phyloP scores from a whole-genome alignment of 2,888 invertebrate genomes.

The Orchesellides sinensis region DNA sequence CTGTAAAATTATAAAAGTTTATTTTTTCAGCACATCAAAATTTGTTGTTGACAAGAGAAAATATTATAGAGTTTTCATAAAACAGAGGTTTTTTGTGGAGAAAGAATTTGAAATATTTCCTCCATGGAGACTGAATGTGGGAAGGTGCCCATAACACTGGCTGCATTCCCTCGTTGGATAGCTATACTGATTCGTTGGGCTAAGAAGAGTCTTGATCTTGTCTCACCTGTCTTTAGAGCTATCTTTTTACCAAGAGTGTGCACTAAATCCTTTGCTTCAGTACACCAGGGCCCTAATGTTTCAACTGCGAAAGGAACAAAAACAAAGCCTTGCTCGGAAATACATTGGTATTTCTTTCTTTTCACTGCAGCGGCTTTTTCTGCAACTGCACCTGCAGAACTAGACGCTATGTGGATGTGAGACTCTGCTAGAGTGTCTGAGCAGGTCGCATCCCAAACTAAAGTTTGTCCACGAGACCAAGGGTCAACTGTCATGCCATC shows the following conservation, averaged over 20 bases:
- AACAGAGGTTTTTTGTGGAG: too few relatives aligned
- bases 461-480: constrained; percentile 8
- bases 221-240: neutral
- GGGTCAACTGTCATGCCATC: constrained; percentile 38
- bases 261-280: neutral
- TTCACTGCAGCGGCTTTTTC: neutral
- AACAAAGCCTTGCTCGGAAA: neutral
- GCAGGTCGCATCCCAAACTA: constrained; percentile 47
- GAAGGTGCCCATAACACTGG: neutral
- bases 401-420: neutral
- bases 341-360: neutral
- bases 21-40: too few relatives aligned
- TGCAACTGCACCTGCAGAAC: neutral
- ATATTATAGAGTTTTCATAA: too few relatives aligned
- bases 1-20: too few relatives aligned
- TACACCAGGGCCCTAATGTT: constrained; percentile 14
- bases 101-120: too few relatives aligned
- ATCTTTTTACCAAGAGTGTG: neutral
- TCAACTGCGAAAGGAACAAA: constrained; percentile 10
- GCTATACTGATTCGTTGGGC: neutral
- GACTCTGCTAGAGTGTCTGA: constrained; percentile 28
- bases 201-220: neutral
- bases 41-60: too few relatives aligned
- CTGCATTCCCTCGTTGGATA: neutral
- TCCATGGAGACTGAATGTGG: neutral